Evolutionary conservation across 2,888 invertebrate genomes (phyloP), one percentile per base, ranked within the genome.

Genomic region (Parnassius orleans): DNA sequence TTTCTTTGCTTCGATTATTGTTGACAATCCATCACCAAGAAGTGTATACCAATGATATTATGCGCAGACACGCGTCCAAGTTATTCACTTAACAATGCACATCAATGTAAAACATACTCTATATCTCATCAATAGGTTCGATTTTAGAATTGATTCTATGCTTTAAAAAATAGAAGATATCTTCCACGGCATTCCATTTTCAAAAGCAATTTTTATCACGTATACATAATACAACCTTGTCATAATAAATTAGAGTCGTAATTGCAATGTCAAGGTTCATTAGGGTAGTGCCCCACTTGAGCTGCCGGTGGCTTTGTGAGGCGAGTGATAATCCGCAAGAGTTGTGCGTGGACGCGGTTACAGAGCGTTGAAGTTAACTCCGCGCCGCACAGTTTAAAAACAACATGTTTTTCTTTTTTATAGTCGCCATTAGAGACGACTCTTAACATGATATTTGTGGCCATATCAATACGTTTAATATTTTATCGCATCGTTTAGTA

Each of bases 1-100:
- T 63, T 79, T 14, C 44, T 54, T 63, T 67, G 65, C 11, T 43
- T n/a, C 2, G 10, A 44, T 53, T 59, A 77, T 82, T 86, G 83
- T 86, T 87, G 88, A 88, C 88, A 88, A 82, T 87, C 87, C 89
- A 90, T 87, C 86, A 79, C 76, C 78, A 76, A 77, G 80, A 79
- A 77, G 81, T 84, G 83, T 84, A 76, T 84, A 84, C 81, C 81
- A 80, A 85, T 84, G 84, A 88, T 84, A 89, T 89, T 90, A 90
- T 90, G 90, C 90, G 81, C 79, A 81, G 87, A 83, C 90, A 90
- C 87, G 89, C 84, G 67, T 66, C 65, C 65, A 63, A 65, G 68
- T 67, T 71, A 68, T 72, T 72, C 72, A 68, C 69, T 63, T 60
- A 67, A 66, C 53, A 33, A 56, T 48, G 7, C 33, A 52, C 9